A percentile compares a stretch with the other conserved stretches of the same genome.
Evolutionary conservation across 2,797 vertebrate genomes (phyloP).

Genomic region (Phaenicophaeus curvirostris): DNA sequence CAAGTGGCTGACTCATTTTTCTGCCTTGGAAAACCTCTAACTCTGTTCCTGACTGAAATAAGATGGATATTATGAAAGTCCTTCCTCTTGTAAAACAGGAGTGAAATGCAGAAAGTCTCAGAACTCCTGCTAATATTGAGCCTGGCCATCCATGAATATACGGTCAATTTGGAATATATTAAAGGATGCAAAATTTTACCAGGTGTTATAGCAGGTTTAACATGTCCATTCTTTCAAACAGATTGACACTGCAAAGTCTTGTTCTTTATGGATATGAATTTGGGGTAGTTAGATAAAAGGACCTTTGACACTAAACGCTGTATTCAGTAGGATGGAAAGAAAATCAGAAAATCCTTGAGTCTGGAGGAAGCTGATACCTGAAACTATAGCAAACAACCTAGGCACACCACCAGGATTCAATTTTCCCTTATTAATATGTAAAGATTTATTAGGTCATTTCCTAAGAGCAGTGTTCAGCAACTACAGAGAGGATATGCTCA

Average conservation of each 20-base stretch:
- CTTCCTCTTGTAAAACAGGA: not conserved
- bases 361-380: not conserved
- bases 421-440: not conserved
- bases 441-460: not conserved
- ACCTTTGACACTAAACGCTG: not conserved
- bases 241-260: not conserved
- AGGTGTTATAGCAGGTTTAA: not conserved
- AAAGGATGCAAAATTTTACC: not conserved
- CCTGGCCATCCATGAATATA: not conserved
- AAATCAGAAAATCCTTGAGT: not conserved
- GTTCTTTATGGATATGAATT: not conserved
- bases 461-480: not conserved
- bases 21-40: conserved; percentile 47
- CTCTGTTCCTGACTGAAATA: conserved; percentile 19
- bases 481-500: not conserved
- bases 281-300: not conserved
- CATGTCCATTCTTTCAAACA: not conserved
- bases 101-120: not conserved
- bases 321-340: not conserved
- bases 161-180: accelerated
- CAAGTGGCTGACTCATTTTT: conserved; percentile 45
- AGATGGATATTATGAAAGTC: conserved; percentile 18
- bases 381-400: not conserved
- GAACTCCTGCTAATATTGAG: not conserved
- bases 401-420: not conserved